A percentile compares a stretch with the other conserved stretches of the same genome.
phyloP scores from a whole-genome alignment of 2,888 invertebrate genomes.

The Melikaiella ostensackeni region DNA sequence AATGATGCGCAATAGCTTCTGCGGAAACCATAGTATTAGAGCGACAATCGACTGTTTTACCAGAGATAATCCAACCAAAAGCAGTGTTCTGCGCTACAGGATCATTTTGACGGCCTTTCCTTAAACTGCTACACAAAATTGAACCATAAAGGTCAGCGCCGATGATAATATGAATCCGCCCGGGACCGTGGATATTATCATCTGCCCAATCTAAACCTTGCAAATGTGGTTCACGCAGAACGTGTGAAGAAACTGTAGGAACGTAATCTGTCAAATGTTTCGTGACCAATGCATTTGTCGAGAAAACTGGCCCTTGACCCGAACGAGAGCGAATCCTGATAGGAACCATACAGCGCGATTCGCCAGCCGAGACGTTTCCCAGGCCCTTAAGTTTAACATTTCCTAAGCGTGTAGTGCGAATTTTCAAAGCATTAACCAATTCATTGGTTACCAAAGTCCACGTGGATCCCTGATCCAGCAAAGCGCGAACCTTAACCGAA shows the following conservation, averaged over 20 bases:
- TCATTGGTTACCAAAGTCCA: not conserved
- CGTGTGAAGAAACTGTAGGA: not conserved
- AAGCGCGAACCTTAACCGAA: not conserved
- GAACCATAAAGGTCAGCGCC: no score
- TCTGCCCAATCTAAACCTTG: no score
- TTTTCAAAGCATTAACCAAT: not conserved
- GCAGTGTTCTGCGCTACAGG: no score
- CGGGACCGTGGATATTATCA: no score
- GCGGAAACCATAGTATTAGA: no score
- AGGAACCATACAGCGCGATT: not conserved
- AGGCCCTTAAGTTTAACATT: not conserved
- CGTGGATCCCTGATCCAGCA: slow-evolving; percentile 17
- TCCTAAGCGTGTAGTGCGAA: not conserved
- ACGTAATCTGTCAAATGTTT: not conserved
- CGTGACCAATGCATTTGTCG: not conserved
- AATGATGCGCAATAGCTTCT: no score
- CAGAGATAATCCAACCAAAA: no score
- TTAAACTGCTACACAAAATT: no score
- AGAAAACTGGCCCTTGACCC: not conserved
- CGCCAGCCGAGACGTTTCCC: not conserved
- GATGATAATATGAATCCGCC: no score
- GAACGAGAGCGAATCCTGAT: not conserved
- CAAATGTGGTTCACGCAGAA: slow-evolving; percentile 14
- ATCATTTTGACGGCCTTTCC: no score
- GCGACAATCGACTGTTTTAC: no score